phyloP scores from a whole-genome alignment of 1,140 invertebrate species.

The Hyles euphorbiae region DNA sequence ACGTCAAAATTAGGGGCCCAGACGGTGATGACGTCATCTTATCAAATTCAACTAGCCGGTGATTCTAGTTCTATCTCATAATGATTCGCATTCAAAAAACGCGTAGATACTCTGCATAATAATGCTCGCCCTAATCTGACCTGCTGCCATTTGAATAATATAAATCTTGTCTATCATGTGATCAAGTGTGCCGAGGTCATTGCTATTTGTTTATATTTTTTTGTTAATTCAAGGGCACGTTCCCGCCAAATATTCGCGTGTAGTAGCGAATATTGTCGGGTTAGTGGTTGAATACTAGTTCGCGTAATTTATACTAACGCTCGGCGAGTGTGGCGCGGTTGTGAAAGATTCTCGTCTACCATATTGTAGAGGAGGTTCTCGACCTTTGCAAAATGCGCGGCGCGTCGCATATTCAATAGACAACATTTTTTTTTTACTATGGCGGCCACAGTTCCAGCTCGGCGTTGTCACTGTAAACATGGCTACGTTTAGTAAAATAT shows the following conservation, averaged over 20 bases:
- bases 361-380: slow-evolving; percentile 57
- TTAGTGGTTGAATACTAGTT: too few relatives aligned
- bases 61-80: slow-evolving; percentile 65
- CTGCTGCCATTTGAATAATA: slow-evolving; percentile 56
- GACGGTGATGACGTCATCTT: slow-evolving; percentile 62
- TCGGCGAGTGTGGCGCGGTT: background rate
- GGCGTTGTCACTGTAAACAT: slow-evolving; percentile 11
- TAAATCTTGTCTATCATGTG: slow-evolving; percentile 50
- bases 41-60: slow-evolving; percentile 60
- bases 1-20: slow-evolving; percentile 61
- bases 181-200: slow-evolving; percentile 65
- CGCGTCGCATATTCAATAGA: slow-evolving; percentile 56
- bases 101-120: slow-evolving; percentile 50
- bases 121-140: slow-evolving; percentile 68
- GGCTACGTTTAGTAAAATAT: slow-evolving; percentile 2
- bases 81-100: slow-evolving; percentile 53
- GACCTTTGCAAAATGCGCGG: slow-evolving; percentile 51
- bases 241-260: too few relatives aligned
- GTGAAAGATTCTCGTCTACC: slow-evolving; percentile 8
- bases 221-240: slow-evolving; percentile 58
- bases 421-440: slow-evolving; percentile 41
- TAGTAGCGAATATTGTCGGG: too few relatives aligned
- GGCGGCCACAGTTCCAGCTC: slow-evolving; percentile 23
- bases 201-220: slow-evolving; percentile 64
- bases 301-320: too few relatives aligned